Evolutionary conservation across 1,140 invertebrate species (phyloP).

Genomic region (Neodiprion virginianus): DNA sequence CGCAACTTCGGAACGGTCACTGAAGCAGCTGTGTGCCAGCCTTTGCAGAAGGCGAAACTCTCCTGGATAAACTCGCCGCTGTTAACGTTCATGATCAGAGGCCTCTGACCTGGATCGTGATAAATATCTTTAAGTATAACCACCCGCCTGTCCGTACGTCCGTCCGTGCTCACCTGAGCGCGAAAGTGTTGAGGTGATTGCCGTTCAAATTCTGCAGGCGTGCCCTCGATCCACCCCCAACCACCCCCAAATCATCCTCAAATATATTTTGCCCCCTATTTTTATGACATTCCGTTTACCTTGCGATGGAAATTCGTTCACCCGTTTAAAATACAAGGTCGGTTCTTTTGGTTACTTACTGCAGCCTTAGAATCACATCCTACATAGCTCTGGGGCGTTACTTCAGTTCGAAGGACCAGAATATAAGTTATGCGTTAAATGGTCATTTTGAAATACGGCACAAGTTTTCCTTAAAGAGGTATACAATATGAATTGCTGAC

Average conservation of each 20-base stretch:
- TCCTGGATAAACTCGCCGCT: neutral
- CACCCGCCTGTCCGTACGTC: neutral
- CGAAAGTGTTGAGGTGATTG: constrained; percentile 7
- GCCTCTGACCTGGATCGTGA: constrained; percentile 1
- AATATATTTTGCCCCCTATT: neutral
- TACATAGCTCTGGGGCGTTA: too few relatives aligned
- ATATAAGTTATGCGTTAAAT: too few relatives aligned
- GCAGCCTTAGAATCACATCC: too few relatives aligned
- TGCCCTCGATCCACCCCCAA: neutral
- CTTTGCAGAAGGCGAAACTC: neutral
- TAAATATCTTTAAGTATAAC: constrained; percentile 6
- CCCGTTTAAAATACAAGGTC: too few relatives aligned
- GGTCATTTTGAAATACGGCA: too few relatives aligned
- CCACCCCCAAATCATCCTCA: neutral
- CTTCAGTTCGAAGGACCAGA: too few relatives aligned
- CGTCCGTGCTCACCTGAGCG: neutral
- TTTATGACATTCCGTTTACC: too few relatives aligned
- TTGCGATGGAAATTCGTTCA: too few relatives aligned
- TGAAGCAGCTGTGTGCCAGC: neutral
- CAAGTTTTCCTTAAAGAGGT: too few relatives aligned
- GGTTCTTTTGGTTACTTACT: too few relatives aligned
- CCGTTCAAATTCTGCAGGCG: neutral
- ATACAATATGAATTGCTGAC: too few relatives aligned
- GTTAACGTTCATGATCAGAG: neutral
- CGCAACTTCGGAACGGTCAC: constrained; percentile 1